phyloP scores from a whole-genome alignment of 92 coral and sea anemone species.

The Bergia puertoricense region DNA sequence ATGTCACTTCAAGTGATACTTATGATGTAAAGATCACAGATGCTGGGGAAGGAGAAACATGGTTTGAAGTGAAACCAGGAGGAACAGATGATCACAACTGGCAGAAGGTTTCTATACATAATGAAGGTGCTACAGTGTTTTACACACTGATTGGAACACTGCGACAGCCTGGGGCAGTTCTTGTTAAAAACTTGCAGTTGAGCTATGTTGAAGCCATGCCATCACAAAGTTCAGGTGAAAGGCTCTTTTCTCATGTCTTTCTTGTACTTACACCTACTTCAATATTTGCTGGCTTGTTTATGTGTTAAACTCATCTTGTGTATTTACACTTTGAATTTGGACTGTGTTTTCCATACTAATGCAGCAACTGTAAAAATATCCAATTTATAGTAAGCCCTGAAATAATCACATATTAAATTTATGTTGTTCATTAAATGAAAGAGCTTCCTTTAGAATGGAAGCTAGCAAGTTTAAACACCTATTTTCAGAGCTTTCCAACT shows the following conservation, averaged over 20 bases:
- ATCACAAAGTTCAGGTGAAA: not conserved
- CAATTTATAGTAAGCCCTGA: not conserved
- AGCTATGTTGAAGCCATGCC: slow-evolving; percentile 13
- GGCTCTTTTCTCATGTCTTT: not conserved
- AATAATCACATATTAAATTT: too few species aligned
- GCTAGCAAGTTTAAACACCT: too few species aligned
- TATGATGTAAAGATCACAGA: slow-evolving; percentile 19
- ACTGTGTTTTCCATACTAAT: not conserved
- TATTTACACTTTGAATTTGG: not conserved
- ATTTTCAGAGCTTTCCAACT: too few species aligned
- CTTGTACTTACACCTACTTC: not conserved
- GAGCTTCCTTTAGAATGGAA: too few species aligned
- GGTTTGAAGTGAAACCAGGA: slow-evolving; percentile 7
- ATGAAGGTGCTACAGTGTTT: not conserved
- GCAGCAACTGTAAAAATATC: not conserved
- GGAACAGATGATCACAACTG: not conserved
- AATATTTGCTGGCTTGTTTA: not conserved
- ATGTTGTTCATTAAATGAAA: too few species aligned
- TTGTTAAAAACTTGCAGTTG: slow-evolving; percentile 28
- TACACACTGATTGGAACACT: slow-evolving; percentile 20
- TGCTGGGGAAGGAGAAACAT: slow-evolving; percentile 12
- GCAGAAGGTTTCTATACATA: not conserved
- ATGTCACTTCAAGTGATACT: not conserved
- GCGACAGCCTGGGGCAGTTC: slow-evolving; percentile 29
- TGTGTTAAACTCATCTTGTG: not conserved